Base-by-base conservation (phyloP, 2,113 vertebrate genomes). In the Mastomys coucha region DNA sequence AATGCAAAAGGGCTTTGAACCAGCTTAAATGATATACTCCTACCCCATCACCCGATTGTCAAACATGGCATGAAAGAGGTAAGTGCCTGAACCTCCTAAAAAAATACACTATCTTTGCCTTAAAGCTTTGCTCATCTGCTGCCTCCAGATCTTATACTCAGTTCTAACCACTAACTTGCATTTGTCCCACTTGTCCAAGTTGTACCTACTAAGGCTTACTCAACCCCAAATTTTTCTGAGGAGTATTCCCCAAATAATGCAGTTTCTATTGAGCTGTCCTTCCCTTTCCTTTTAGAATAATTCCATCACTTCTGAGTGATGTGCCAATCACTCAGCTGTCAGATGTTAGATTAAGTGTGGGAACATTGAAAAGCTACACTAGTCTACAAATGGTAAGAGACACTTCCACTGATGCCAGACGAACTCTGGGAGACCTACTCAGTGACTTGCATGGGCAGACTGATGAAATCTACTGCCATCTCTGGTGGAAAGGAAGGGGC, bases 1-100 rank as follows among this genome's bases (percentile, higher is more conserved):
- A 94, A 94, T 91, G 91, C 0, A 42, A 60, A 90, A 94, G 78
- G 75, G 78, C 73, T 94, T 96, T 97, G 90, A 95, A n/a, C 69
- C 84, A 58, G 19, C 73, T 95, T 97, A 90, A 97, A 91, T 4
- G 8, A 58, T 0, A 26, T 93, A 31, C 91, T 85, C 39, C 3
- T 76, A 82, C 90, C 86, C 75, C 70, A 56, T 56, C 0, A 0
- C 56, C 91, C 56, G 31, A 5, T 56, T 49, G 87, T 85, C 86
- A 96, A 96, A 95, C 87, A 91, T 73, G 63, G 69, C 19, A 0
- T 96, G 89, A 80, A 93, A 24, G n/a, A 58, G 53, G 24, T 67
- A 84, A 96, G 65, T 31, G 14, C 75, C 94, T 89, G 22, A 39
- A 26, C 51, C 70, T 89, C 19, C 0, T 24, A 63, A n/a, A 53